A percentile compares a stretch with the other conserved stretches of the same genome.
phyloP scores from a whole-genome alignment of 2,888 invertebrate species.

The Cosmia trapezina region DNA sequence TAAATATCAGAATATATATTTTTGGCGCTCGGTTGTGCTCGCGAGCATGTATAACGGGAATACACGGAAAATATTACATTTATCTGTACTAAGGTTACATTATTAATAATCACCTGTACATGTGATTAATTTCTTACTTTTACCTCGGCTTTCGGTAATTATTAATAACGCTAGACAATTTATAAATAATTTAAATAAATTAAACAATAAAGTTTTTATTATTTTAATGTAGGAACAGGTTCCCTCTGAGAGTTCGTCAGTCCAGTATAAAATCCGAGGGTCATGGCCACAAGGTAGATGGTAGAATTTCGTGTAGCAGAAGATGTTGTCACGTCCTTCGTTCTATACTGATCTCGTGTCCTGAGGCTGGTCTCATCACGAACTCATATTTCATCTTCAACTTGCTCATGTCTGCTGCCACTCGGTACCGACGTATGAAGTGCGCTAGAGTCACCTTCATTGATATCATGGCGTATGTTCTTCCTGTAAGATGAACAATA shows the following conservation, averaged over 20 bases:
- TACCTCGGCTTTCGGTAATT: too few species aligned
- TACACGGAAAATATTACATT: too few species aligned
- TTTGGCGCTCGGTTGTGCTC: too few species aligned
- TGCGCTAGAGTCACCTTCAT: constrained; percentile 70
- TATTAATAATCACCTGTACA: too few species aligned
- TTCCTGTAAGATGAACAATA: constrained; percentile 62
- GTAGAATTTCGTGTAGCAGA: background rate
- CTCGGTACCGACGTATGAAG: constrained; percentile 63
- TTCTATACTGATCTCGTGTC: constrained; percentile 50
- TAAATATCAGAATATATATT: too few species aligned
- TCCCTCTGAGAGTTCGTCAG: background rate
- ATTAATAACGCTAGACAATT: too few species aligned
- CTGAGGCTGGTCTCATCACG: constrained; percentile 68
- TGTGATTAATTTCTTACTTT: too few species aligned
- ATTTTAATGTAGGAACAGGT: too few species aligned
- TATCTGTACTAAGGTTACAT: too few species aligned
- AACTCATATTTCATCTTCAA: constrained; percentile 64
- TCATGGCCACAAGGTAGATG: background rate
- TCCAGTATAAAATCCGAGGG: background rate
- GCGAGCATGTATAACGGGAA: too few species aligned
- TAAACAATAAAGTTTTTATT: too few species aligned
- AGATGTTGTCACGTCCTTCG: background rate
- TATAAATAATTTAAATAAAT: too few species aligned
- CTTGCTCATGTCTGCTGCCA: constrained; percentile 65
- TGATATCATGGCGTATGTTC: constrained; percentile 67